Evolutionary conservation across 2,113 vertebrate genomes (phyloP), one percentile per base, ranked within the genome.

Genomic region (Martes martes): DNA sequence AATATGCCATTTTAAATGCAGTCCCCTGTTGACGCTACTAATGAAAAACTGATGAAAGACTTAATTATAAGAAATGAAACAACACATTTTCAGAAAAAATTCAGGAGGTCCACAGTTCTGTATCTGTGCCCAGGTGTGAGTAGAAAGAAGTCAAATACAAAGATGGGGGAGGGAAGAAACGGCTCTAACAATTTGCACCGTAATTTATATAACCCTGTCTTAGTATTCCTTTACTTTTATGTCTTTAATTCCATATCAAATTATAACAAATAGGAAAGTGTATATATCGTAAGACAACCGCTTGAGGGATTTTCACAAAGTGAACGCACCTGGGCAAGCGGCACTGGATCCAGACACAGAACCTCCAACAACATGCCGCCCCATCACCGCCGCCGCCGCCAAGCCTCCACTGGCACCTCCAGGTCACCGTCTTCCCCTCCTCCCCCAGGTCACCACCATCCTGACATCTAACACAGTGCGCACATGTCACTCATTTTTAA

Each of bases 301-400:
- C 81, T 31, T 63, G 57, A 39, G 15, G 24, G 42, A 7, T 1
- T 21, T 21, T 55, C 78, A 55, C 4, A 2, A n/a, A 23, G 78
- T 11, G 47, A 55, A 55, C 6, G 6, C 47, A 11, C 18, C 31
- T n/a, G 47, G 10, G 50, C 31, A 52, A n/a, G 18, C 19, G 11
- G 47, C 31, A n/a, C 19, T 3, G 31, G 78, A 0, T n/a, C 47
- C 7, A n/a, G 47, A 80, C 47, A n/a, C 78, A 52, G 31, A 36
- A 42, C 11, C 18, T 23, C 78, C 78, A 11, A 19, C 31, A 33
- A 10, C 16, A 4, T 10, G 52, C 45, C 45, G 47, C 45, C 9
- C 36, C 36, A 36, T 6, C 7, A 0, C 21, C 2, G 8, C 57
- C 2, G 2, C 57, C 8, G 1, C 26, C 10, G 10, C 59, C 59